A percentile compares a stretch with the other conserved stretches of the same genome.
Evolutionary conservation across 2,797 vertebrate species (phyloP).

Genomic region (Tiaroga cobitis): DNA sequence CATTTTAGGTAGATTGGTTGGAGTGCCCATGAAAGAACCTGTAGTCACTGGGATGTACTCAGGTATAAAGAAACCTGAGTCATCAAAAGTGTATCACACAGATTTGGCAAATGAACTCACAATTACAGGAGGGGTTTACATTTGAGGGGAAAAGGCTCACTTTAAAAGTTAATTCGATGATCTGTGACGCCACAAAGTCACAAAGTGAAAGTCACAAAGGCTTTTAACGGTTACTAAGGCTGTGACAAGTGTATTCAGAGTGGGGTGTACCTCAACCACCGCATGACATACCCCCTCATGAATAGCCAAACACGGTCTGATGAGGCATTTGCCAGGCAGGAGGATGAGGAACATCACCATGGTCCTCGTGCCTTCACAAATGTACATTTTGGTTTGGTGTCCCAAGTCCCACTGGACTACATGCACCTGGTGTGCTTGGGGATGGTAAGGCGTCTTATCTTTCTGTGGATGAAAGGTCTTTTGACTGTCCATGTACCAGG

Average conservation of each 20-base stretch:
- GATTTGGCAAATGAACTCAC: constrained; percentile 9
- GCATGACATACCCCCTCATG: constrained; percentile 12
- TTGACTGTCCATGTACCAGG: constrained; percentile 5
- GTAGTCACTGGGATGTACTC: constrained; percentile 11
- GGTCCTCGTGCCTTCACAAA: constrained; percentile 21
- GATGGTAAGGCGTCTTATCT: constrained; percentile 6
- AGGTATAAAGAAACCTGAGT: constrained; percentile 13
- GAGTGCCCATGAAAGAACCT: constrained; percentile 13
- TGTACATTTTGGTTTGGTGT: constrained; percentile 15
- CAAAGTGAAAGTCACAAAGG: constrained; percentile 2
- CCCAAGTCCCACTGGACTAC: constrained; percentile 22
- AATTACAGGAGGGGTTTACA: not conserved
- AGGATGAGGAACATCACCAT: constrained; percentile 19
- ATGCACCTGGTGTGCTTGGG: constrained; percentile 24
- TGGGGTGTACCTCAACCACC: constrained; percentile 1
- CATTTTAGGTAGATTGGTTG: constrained; percentile 13
- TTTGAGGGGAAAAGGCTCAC: too few relatives aligned
- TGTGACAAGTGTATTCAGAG: not conserved
- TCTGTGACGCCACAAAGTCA: not conserved
- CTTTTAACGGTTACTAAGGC: not conserved
- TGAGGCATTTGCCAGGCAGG: constrained; percentile 28
- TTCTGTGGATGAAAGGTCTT: constrained; percentile 26
- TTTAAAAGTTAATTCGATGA: too few relatives aligned
- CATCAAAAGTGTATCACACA: not conserved
- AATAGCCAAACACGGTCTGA: not conserved